Base-by-base conservation (phyloP, 2,113 vertebrate genomes). In the Psilopogon haemacephalus region DNA sequence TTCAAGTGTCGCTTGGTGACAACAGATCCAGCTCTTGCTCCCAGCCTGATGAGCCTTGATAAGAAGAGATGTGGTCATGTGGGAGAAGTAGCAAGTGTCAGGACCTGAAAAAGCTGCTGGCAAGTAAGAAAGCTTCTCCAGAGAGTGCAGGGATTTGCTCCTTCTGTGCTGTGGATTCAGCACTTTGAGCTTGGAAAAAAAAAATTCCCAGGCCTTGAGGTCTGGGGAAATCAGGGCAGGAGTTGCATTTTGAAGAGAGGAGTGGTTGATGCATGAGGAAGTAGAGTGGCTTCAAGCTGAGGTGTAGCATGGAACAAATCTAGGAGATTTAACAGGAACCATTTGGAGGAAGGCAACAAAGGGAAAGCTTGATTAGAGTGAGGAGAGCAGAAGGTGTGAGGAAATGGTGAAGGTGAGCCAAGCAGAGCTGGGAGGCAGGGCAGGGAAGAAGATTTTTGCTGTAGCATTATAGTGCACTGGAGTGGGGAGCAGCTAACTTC, bases 41-140 rank as follows among this genome's bases (percentile, higher is more conserved):
- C 46, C 64, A 84, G 60, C 44, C 20, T 84, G 48, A 59, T 76
- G 75, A 55, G 74, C 71, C 56, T 85, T 93, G 89, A 8, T 92
- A 68, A 80, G 68, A 82, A 79, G 68, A 68, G 55, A 80, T 89
- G 10, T 85, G 82, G 24, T 88, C 35, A 18, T 64, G 27, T 64
- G 78, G 62, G 85, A 89, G 84, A 86, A 93, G 65, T 68, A 86
- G 75, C 48, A 60, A 84, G 27, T 91, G 72, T 88, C 71, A 84
- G 89, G 50, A 91, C 32, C 30, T 87, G 64, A 74, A 68, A 85
- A 91, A 73, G 17, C 71, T 93, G 17, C 63, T 92, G 78, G 40
- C 15, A 37, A 80, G n/a, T 79, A 46, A 89, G 62, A 59, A 68
- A 65, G 38, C 30, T 92, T 84, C 42, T 35, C 6, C 56, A 77